Evolutionary conservation across 2,113 vertebrate genomes (phyloP), one percentile per base, ranked within the genome.

Genomic region (Martes martes): DNA sequence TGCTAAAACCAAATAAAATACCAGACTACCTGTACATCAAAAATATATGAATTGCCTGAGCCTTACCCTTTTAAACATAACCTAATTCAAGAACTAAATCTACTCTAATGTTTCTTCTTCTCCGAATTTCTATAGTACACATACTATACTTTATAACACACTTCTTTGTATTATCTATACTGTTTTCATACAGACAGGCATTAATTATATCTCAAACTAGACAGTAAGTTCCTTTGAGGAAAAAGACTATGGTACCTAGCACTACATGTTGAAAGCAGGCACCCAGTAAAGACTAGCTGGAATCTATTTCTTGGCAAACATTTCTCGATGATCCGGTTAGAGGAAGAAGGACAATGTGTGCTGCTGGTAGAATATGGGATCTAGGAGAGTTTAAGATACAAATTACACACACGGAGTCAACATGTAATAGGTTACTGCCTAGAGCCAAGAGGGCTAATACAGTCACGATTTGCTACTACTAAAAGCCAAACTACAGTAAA

Each of bases 271-370:
- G 59, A 80, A 21, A 39, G 31, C 69, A 92, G 88, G 73, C 24
- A 92, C n/a, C 23, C 18, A 84, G 73, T 73, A 85, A 90, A 85
- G 76, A 80, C 26, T 81, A 33, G 65, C 50, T 90, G 57, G 45
- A n/a, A 97, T 73, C 39, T 94, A 59, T 7, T 73, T 95, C 97
- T 92, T 91, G 83, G 87, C 74, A 96, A 95, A 89, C 21, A 92
- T 82, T 39, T 91, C n/a, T 50, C n/a, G 55, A 93, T 18, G 21
- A 90, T 84, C 69, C 11, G 4, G n/a, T 10, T 82, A n/a, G 5
- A 91, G 45, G 79, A 55, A 82, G 26, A 94, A 96, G 67, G 78
- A 93, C 18, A 33, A 89, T 93, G 42, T 52, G 5, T 91, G 39
- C 42, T 85, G 13, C 18, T 78, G 59, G 76, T 50, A 91, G 8